A percentile compares a stretch with the other conserved stretches of the same genome.
Evolutionary conservation across 2,797 vertebrate species (phyloP).

Genomic region (Crossoptilon crossoptilon): DNA sequence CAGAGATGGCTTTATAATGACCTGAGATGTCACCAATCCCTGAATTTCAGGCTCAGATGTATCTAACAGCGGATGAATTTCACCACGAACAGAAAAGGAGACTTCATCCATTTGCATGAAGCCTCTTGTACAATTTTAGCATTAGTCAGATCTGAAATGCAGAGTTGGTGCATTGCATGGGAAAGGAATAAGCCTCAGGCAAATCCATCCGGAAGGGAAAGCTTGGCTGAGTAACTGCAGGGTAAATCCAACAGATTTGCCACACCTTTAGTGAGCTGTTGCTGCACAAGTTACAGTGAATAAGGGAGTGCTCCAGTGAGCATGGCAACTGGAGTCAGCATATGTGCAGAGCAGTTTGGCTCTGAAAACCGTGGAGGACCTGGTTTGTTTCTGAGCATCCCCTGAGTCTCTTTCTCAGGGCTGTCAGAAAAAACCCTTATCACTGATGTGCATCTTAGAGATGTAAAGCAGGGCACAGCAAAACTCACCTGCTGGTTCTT

Average conservation of each 20-base stretch:
- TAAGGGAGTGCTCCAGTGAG: background rate
- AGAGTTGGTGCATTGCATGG: background rate
- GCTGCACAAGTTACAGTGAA: background rate
- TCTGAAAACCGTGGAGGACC: background rate
- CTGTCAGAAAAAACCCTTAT: background rate
- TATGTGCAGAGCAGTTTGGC: background rate
- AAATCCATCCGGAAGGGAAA: background rate
- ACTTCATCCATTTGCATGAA: background rate
- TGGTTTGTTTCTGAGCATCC: background rate
- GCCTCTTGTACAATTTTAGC: background rate
- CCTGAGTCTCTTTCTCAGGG: background rate
- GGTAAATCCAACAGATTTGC: background rate
- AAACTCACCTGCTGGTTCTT: background rate
- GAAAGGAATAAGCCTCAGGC: background rate
- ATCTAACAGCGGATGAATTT: background rate
- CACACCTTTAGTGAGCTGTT: background rate
- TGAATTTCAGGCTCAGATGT: background rate
- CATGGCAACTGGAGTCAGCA: fast-evolving
- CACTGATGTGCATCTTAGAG: background rate
- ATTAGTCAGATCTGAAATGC: background rate
- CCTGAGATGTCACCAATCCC: background rate
- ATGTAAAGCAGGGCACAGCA: background rate
- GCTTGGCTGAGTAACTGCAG: background rate
- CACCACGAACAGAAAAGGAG: background rate
- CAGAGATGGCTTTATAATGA: background rate